Evolutionary conservation across 2,888 invertebrate species (phyloP).

Genomic region (Gandaritis pyraliata): DNA sequence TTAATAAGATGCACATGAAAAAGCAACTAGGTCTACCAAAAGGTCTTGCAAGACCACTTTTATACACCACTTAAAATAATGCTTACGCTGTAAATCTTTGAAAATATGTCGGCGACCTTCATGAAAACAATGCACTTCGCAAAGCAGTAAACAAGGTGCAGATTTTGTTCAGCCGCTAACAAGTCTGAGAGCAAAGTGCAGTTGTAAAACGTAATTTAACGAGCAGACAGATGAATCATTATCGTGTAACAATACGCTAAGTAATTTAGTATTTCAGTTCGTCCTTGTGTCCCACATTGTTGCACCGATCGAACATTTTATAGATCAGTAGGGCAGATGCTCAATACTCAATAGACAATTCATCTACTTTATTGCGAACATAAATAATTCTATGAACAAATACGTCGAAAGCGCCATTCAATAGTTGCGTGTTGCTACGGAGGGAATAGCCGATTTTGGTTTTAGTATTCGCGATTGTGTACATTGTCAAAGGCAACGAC

Average conservation of each 20-base stretch:
- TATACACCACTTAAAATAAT: no score
- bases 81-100: constrained; percentile 4
- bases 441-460: constrained; percentile 21
- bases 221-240: constrained; percentile 53
- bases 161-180: constrained; percentile 25
- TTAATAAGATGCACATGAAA: no score
- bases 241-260: constrained; percentile 61
- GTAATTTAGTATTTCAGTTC: constrained; percentile 59
- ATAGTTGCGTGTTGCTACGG: constrained; percentile 8
- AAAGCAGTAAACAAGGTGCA: constrained; percentile 19
- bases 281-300: constrained; percentile 63
- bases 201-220: constrained; percentile 43
- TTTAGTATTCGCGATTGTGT: constrained; percentile 20
- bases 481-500: constrained; percentile 19
- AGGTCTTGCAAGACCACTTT: no score
- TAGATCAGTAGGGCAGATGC: constrained; percentile 51
- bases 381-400: constrained; percentile 48
- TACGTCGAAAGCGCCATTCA: constrained; percentile 16
- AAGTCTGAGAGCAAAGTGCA: constrained; percentile 46
- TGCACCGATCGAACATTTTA: constrained; percentile 63
- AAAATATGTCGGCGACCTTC: constrained; percentile 16
- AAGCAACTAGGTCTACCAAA: no score
- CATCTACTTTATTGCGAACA: constrained; percentile 60
- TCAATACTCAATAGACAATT: constrained; percentile 65
- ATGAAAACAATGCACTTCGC: constrained; percentile 18